Conservation (phyloP, 2,888 invertebrate genomes). For the Drosophila macrothrix region DNA sequence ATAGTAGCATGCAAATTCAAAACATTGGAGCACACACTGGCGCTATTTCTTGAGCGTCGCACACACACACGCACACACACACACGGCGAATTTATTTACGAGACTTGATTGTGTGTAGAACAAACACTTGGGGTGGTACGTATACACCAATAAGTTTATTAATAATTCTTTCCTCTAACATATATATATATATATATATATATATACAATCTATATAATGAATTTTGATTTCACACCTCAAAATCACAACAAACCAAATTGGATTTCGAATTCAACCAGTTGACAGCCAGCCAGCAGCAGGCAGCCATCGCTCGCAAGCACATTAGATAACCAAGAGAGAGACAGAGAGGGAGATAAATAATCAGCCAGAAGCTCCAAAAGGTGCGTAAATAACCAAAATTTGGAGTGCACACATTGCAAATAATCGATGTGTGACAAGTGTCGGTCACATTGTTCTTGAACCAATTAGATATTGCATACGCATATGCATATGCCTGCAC, state of each 20-base stretch:
- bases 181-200: constrained; percentile 4
- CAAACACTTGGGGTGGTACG: constrained; percentile 21
- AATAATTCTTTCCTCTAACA: constrained; percentile 54
- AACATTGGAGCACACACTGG: constrained; percentile 57
- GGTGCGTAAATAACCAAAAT: constrained; percentile 36
- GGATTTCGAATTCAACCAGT: constrained; percentile 39
- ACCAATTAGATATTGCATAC: constrained; percentile 15
- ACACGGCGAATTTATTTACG: constrained; percentile 38
- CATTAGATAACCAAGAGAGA: constrained; percentile 49
- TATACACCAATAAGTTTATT: constrained; percentile 68
- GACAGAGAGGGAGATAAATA: neutral
- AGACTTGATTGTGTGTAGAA: constrained; percentile 12
- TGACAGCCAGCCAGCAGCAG: constrained; percentile 22
- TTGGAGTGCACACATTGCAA: constrained; percentile 13
- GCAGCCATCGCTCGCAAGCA: constrained; percentile 10
- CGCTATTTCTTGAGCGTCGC: constrained; percentile 25
- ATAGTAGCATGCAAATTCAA: constrained; percentile 40
- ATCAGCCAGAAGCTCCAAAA: constrained; percentile 12
- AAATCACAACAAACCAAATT: constrained; percentile 54
- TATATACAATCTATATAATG: constrained; percentile 24
- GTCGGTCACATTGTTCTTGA: constrained; percentile 26
- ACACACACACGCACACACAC: constrained; percentile 6
- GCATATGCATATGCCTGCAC: neutral
- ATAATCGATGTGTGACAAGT: constrained; percentile 47
- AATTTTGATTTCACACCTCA: constrained; percentile 25